Evolutionary conservation across 2,888 invertebrate genomes (phyloP).

Genomic region (Nephrotoma appendiculata): DNA sequence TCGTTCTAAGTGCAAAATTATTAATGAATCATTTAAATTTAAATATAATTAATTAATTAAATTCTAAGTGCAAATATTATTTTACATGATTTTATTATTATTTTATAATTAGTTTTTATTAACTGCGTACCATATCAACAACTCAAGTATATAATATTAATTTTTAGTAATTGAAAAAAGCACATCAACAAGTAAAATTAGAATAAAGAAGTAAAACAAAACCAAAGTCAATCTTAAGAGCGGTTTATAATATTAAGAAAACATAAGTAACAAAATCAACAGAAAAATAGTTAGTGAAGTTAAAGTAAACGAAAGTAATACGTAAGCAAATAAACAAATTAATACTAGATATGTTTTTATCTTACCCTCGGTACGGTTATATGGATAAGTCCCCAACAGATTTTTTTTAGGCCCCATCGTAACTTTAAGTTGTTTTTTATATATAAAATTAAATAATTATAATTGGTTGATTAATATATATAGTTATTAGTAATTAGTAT

Average conservation of each 20-base stretch:
- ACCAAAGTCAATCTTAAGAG: neutral
- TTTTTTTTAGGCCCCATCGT: slow-evolving; percentile 36
- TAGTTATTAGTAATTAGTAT: neutral
- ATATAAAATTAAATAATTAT: neutral
- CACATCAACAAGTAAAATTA: neutral
- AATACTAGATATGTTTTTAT: slow-evolving; percentile 15
- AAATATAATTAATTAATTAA: neutral
- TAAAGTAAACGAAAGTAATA: neutral
- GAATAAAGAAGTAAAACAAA: neutral
- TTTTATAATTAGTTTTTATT: neutral
- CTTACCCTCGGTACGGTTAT: slow-evolving; percentile 36
- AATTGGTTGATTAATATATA: neutral
- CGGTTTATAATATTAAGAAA: neutral
- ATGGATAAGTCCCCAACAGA: slow-evolving; percentile 35
- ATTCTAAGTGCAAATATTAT: neutral
- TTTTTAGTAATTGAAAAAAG: neutral
- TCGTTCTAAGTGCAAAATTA: neutral
- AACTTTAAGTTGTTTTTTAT: slow-evolving; percentile 21
- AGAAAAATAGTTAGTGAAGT: neutral
- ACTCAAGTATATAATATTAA: neutral
- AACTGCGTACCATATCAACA: neutral
- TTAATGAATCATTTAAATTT: neutral
- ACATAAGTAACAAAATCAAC: neutral
- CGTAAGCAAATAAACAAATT: slow-evolving; percentile 5
- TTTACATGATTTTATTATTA: neutral